These are phyloP conservation scores for Pogonocherus hispidulus DNA, from an alignment of 2,888 invertebrate genomes.

Conservation along the genomic window DNA sequence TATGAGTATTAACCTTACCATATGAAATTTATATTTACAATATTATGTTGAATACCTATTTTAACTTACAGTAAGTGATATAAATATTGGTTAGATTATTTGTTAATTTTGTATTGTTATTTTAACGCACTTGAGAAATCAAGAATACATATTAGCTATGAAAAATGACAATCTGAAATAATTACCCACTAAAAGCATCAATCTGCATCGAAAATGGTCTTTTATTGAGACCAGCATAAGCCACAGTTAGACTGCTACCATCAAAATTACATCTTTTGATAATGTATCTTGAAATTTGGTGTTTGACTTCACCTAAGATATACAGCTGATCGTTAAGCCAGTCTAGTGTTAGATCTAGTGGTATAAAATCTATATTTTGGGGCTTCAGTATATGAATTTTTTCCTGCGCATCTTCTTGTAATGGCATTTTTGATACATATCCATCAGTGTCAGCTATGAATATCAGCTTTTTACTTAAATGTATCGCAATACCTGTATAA, in stretches of 20 bases:
- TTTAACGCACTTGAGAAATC: no score
- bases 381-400: conserved; percentile 73
- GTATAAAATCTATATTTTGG: conserved; percentile 74
- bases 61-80: no score
- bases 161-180: conserved; percentile 6
- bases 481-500: conserved; percentile 80
- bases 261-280: conserved; percentile 83
- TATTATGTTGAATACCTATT: no score
- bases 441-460: conserved; percentile 82
- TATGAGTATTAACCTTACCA: no score
- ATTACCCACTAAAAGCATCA: conserved; percentile 92
- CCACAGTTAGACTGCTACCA: conserved; percentile 79
- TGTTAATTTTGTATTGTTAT: no score
- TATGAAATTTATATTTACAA: no score
- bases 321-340: conserved; percentile 91
- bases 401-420: conserved; percentile 67
- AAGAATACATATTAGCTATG: no score
- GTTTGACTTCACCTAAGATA: conserved; percentile 79
- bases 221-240: conserved; percentile 78
- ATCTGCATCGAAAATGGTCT: conserved; percentile 87
- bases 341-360: conserved; percentile 84
- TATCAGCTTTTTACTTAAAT: conserved; percentile 79
- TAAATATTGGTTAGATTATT: no score
- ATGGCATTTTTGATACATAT: conserved; percentile 70
- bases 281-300: conserved; percentile 74